Base-by-base conservation (phyloP, 2,888 invertebrate genomes). In the Hydriomena furcata region DNA sequence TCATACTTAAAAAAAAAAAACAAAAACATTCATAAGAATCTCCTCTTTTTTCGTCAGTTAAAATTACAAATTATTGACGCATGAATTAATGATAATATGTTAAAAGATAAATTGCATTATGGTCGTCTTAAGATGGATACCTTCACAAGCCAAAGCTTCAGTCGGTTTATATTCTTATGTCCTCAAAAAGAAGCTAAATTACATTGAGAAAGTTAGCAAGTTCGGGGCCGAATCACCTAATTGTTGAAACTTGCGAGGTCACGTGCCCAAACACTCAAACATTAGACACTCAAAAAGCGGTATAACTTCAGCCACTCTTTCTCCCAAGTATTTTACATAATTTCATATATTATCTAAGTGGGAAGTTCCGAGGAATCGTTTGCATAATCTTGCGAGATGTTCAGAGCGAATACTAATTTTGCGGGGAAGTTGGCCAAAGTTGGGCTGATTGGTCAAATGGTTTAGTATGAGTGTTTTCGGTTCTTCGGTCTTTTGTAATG, bases 321-420 rank as follows among this genome's bases (percentile, higher is more conserved):
- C 60, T 60, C 51, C 55, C 5, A 53, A 51, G 58, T 58, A 65
- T 69, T 76, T 73, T 72, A 68, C 73, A 76, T 76, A 76, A 77
- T 73, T 78, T 71, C 75, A 76, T 74, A 76, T 75, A 76, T 76
- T 76, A 73, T 76, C 74, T 73, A 78, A 74, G 72, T 75, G 65
- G 62, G 57, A 73, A 76, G 63, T 75, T 72, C 52, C 47, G 47
- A 40, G 48, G 58, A 48, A 59, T 36, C 55, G 63, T 76, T 75
- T 71, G 63, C 76, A 76, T 78, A 76, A 78, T 75, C 67, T 60
- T 51, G 36, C 59, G 57, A 58, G 50, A 52, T 65, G 46, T 59
- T 55, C 57, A 41, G 32, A 32, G 36, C 35, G 61, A 56, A 61
- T 61, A 61, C 61, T 59, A 61, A 61, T 58, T 56, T 54, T 13